Conservation (phyloP, 2,888 invertebrate species). For the Drosophila flavopinicola region DNA sequence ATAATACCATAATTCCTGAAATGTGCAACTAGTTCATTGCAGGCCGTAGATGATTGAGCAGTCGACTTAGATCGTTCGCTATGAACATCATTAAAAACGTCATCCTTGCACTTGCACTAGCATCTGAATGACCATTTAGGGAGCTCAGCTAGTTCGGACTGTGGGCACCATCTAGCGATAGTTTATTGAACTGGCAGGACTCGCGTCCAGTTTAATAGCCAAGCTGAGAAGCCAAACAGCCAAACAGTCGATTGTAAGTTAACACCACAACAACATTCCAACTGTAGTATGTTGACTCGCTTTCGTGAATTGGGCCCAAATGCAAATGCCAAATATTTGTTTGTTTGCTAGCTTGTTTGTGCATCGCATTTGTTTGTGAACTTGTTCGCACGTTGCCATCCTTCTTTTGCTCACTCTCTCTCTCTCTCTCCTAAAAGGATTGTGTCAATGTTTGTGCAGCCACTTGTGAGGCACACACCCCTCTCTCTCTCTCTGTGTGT, state of each 20-base stretch:
- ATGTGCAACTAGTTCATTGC: no score
- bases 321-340: conserved; percentile 58
- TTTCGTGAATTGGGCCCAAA: conserved; percentile 18
- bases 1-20: no score
- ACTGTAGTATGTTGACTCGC: no score
- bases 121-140: conserved; percentile 41
- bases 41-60: conserved; percentile 4
- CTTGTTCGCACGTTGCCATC: conserved; percentile 47
- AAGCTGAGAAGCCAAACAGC: conserved; percentile 23
- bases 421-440: no score
- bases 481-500: not conserved
- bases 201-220: conserved; percentile 14
- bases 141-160: conserved; percentile 13
- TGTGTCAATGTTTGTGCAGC: conserved; percentile 64
- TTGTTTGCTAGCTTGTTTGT: conserved; percentile 32
- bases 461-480: conserved; percentile 60
- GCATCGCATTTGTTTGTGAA: conserved; percentile 61
- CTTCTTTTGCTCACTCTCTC: no score
- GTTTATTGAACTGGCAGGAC: conserved; percentile 52
- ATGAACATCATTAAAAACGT: conserved; percentile 17
- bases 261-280: conserved; percentile 29
- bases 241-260: conserved; percentile 38
- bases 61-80: conserved; percentile 12
- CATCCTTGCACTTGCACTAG: conserved; percentile 54
- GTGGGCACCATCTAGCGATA: conserved; percentile 13